Conservation (phyloP, 2,113 vertebrate species). For the Rhodinocichla rosea region DNA sequence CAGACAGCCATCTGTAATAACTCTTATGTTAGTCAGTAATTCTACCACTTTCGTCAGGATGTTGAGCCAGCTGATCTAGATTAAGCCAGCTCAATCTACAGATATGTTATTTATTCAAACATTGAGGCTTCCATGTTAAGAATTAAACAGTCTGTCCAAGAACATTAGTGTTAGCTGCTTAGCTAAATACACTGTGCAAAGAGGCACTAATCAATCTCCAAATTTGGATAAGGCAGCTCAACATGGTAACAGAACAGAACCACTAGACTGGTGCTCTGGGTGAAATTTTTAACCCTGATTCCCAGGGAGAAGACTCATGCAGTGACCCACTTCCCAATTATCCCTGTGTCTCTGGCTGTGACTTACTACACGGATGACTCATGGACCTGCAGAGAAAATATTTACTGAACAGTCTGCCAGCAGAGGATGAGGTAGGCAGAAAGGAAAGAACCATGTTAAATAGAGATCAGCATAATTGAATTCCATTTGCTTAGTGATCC, state of each 20-base stretch:
- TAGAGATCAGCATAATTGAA: background rate
- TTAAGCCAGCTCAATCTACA: background rate
- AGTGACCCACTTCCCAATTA: background rate
- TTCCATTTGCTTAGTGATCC: constrained; percentile 19
- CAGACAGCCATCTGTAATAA: background rate
- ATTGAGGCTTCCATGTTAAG: background rate
- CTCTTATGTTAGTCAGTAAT: background rate
- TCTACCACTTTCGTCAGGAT: background rate
- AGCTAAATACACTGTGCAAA: background rate
- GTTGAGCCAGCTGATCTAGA: background rate
- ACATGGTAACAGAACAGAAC: background rate
- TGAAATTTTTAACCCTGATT: background rate
- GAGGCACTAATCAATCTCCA: background rate
- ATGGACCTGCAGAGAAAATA: constrained; percentile 31
- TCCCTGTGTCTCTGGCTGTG: background rate
- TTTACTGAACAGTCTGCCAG: constrained; percentile 1
- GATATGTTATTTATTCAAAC: background rate
- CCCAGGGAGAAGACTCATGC: background rate
- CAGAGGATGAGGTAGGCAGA: constrained; percentile 15
- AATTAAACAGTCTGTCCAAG: background rate
- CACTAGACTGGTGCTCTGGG: background rate
- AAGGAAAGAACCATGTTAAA: background rate
- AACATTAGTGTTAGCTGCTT: background rate
- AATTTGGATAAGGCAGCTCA: background rate
- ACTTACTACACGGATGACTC: background rate